Conservation (phyloP, 2,888 invertebrate genomes). For the Hemithea aestivaria region DNA sequence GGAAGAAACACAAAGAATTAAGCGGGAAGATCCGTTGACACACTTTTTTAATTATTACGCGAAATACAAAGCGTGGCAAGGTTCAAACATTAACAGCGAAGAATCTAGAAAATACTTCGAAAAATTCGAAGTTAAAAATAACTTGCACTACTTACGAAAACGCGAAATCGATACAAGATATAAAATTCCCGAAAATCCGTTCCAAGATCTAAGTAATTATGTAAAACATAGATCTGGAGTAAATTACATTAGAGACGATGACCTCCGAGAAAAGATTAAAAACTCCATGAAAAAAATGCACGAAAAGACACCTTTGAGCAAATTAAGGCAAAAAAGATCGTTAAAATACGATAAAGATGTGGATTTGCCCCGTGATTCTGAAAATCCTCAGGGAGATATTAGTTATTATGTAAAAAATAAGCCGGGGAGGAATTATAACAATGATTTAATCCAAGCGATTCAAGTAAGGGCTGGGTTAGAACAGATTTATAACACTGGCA, state of each 20-base stretch:
- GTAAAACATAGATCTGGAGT: slow-evolving; percentile 31
- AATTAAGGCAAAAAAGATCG: slow-evolving; percentile 28
- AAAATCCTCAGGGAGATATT: slow-evolving; percentile 47
- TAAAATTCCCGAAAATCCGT: slow-evolving; percentile 32
- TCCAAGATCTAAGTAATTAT: slow-evolving; percentile 32
- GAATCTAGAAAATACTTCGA: slow-evolving; percentile 10
- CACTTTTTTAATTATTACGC: slow-evolving; percentile 50
- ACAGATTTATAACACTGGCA: slow-evolving; percentile 42
- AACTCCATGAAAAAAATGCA: slow-evolving; percentile 29
- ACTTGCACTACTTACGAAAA: slow-evolving; percentile 32
- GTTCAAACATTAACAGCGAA: slow-evolving; percentile 35
- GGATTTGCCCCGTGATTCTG: slow-evolving; percentile 34
- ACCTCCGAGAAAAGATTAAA: slow-evolving; percentile 29
- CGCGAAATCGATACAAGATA: slow-evolving; percentile 32
- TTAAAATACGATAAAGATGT: slow-evolving; percentile 30
- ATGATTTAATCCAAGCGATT: slow-evolving; percentile 37
- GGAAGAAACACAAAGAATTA: slow-evolving; percentile 1
- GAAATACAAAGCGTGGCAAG: slow-evolving; percentile 58
- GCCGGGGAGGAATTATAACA: slow-evolving; percentile 35
- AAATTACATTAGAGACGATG: slow-evolving; percentile 28
- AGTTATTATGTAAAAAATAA: slow-evolving; percentile 56
- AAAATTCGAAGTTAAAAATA: slow-evolving; percentile 39
- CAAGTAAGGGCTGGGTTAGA: slow-evolving; percentile 41
- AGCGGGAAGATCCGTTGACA: slow-evolving; percentile 27
- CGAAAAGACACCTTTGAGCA: slow-evolving; percentile 5